These are phyloP conservation scores for Teinopalpus imperialis DNA, from an alignment of 2,888 invertebrate genomes.

Conservation along the genomic window DNA sequence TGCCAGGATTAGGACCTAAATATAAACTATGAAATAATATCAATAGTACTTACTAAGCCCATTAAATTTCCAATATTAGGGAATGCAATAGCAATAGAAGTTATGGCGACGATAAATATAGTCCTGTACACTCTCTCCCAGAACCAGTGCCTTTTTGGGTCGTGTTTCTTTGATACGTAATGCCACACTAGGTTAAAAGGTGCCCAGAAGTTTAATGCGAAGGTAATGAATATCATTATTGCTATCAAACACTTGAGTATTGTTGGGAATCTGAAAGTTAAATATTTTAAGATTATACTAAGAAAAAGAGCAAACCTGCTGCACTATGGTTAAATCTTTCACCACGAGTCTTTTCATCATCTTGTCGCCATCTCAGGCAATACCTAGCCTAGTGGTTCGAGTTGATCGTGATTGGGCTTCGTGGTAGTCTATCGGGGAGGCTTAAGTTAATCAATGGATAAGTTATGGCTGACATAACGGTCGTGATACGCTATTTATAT, in stretches of 20 bases:
- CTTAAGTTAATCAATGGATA: too few relatives aligned
- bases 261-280: conserved; percentile 57
- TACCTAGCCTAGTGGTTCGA: too few relatives aligned
- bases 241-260: conserved; percentile 66
- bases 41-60: conserved; percentile 59
- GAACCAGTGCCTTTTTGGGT: conserved; percentile 54
- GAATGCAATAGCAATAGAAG: conserved; percentile 60
- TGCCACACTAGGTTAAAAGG: conserved; percentile 73
- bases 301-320: too few relatives aligned
- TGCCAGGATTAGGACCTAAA: too few relatives aligned
- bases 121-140: conserved; percentile 69
- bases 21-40: too few relatives aligned
- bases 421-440: too few relatives aligned
- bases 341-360: too few relatives aligned
- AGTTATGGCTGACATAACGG: too few relatives aligned
- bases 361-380: too few relatives aligned
- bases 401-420: too few relatives aligned
- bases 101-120: conserved; percentile 53
- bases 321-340: too few relatives aligned
- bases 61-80: conserved; percentile 71
- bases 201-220: conserved; percentile 72
- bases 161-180: conserved; percentile 58
- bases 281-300: background rate
- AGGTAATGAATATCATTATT: conserved; percentile 71
- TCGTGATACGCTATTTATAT: too few relatives aligned